Evolutionary conservation across 1,140 invertebrate genomes (phyloP).

Genomic region (Globodera ellingtonae): DNA sequence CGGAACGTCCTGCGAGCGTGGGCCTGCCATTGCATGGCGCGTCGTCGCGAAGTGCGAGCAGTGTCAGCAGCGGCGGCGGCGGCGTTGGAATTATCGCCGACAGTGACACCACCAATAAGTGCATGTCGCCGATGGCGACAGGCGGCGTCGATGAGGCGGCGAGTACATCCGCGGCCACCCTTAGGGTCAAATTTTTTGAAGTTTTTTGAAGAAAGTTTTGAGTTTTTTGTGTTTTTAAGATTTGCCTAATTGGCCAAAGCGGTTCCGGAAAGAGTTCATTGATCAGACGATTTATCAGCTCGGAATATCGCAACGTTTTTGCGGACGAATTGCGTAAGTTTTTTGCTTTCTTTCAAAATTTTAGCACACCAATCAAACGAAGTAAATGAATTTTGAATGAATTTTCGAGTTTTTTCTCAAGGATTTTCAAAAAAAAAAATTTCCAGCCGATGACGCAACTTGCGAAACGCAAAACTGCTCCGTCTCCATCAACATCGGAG

Average conservation of each 20-base stretch:
- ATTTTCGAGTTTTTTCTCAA: neutral
- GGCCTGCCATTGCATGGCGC: neutral
- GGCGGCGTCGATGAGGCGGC: neutral
- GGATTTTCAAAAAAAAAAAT: neutral
- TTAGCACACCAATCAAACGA: no score
- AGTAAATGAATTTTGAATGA: no score
- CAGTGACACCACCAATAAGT: neutral
- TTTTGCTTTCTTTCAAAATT: neutral
- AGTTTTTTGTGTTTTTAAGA: conserved; percentile 38
- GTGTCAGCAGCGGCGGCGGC: neutral
- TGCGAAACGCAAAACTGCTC: conserved; percentile 9
- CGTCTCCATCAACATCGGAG: conserved; percentile 52
- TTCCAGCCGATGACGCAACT: conserved; percentile 8
- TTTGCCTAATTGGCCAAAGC: conserved; percentile 51
- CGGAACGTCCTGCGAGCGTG: neutral
- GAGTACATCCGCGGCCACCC: neutral
- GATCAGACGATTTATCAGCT: conserved; percentile 54
- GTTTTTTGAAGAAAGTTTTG: neutral
- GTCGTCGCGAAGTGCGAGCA: neutral
- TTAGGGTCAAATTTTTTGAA: neutral
- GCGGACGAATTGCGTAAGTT: conserved; percentile 46
- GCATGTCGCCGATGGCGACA: neutral
- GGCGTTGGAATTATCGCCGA: conserved; percentile 1
- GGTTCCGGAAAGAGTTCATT: conserved; percentile 45
- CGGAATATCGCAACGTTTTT: conserved; percentile 55